These are phyloP conservation scores for Sphecodes monilicornis DNA, from an alignment of 2,888 invertebrate species.

Conservation along the genomic window DNA sequence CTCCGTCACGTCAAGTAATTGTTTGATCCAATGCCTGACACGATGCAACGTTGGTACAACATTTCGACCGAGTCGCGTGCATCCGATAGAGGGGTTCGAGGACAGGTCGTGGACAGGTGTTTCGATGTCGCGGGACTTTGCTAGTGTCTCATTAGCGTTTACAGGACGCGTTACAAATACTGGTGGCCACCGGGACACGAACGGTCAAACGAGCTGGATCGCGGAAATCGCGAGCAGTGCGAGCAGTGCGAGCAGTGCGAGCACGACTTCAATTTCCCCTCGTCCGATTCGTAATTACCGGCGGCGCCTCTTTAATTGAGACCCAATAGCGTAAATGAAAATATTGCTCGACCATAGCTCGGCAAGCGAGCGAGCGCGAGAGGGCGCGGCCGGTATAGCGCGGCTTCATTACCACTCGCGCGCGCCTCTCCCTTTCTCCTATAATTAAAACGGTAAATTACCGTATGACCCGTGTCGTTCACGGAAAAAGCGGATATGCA, in stretches of 20 bases:
- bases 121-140: slow-evolving; percentile 13
- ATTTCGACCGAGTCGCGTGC: not conserved
- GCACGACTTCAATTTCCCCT: slow-evolving; percentile 23
- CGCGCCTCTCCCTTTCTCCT: slow-evolving; percentile 12
- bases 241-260: no score
- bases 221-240: not conserved
- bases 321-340: slow-evolving; percentile 53
- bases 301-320: slow-evolving; percentile 41
- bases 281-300: slow-evolving; percentile 46
- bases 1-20: no score
- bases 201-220: not conserved
- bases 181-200: not conserved
- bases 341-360: slow-evolving; percentile 26
- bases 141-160: slow-evolving; percentile 33
- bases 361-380: not conserved
- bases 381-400: not conserved
- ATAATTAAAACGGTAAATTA: slow-evolving; percentile 51
- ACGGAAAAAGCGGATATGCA: slow-evolving; percentile 25
- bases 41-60: no score
- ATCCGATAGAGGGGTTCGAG: not conserved
- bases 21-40: no score
- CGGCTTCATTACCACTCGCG: slow-evolving; percentile 24
- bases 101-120: not conserved
- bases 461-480: slow-evolving; percentile 23
- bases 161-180: slow-evolving; percentile 32